These are phyloP conservation scores for Entosphenus tridentatus DNA, from an alignment of 2,113 vertebrate genomes.

Conservation along the genomic window DNA sequence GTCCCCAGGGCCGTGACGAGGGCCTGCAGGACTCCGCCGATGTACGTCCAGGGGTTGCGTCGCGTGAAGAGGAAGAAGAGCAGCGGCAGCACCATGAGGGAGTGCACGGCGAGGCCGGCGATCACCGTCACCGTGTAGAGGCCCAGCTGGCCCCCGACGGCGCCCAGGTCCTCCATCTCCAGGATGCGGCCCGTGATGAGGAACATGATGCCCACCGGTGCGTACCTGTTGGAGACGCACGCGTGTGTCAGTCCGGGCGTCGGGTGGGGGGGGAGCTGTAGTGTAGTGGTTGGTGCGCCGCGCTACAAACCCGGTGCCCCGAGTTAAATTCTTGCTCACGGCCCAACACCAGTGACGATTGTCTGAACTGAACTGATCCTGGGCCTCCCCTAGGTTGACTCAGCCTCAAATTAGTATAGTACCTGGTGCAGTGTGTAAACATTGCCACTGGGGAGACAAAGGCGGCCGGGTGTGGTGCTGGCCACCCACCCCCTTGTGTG, in stretches of 20 bases:
- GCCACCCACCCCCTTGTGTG: no score
- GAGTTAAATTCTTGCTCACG: background rate
- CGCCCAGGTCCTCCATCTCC: slow-evolving; percentile 72
- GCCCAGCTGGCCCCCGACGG: slow-evolving; percentile 69
- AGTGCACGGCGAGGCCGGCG: slow-evolving; percentile 64
- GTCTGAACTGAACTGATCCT: no score
- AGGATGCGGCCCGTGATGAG: slow-evolving; percentile 85
- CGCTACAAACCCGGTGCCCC: background rate
- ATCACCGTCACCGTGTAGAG: slow-evolving; percentile 80
- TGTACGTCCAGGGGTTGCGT: slow-evolving; percentile 61
- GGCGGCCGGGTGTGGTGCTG: no score
- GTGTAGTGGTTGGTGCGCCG: background rate
- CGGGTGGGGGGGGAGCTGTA: background rate
- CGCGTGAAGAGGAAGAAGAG: slow-evolving; percentile 69
- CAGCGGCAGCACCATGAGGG: slow-evolving; percentile 52
- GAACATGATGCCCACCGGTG: slow-evolving; percentile 80
- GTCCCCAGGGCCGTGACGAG: slow-evolving; percentile 81
- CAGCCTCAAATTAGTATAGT: no score
- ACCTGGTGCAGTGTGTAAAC: no score
- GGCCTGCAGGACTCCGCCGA: slow-evolving; percentile 61
- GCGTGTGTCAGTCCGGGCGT: background rate
- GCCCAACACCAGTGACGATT: no score
- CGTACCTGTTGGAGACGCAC: slow-evolving; percentile 34
- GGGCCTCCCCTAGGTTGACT: no score
- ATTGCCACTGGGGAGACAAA: no score